A percentile compares a stretch with the other conserved stretches of the same genome.
phyloP scores from a whole-genome alignment of 2,797 vertebrate species.

The Poecilia picta region DNA sequence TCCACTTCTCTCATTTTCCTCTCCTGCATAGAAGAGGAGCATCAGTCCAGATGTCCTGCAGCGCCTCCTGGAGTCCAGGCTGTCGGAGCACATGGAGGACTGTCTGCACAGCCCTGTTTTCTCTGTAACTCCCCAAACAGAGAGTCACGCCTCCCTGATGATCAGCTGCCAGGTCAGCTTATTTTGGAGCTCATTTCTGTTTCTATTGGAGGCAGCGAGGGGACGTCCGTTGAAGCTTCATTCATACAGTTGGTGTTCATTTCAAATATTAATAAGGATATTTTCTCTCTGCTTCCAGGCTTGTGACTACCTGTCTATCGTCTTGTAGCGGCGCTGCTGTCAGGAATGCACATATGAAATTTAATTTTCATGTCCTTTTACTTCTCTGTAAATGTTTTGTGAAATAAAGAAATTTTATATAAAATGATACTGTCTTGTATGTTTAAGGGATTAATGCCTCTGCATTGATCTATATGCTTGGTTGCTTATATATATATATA shows the following conservation, averaged over 20 bases:
- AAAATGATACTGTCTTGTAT: not conserved
- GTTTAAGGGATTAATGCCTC: too few species aligned
- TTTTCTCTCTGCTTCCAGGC: conserved; percentile 53
- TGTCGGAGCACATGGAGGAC: conserved; percentile 84
- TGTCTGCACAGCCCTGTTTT: conserved; percentile 87
- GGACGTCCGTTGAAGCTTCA: not conserved
- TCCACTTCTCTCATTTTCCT: not conserved
- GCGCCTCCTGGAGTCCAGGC: conserved; percentile 78
- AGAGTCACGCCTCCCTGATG: conserved; percentile 81
- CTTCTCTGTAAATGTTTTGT: conserved; percentile 45
- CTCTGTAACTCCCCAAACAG: conserved; percentile 78
- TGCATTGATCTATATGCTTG: too few species aligned
- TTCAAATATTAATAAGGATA: not conserved
- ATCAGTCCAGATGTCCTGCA: conserved; percentile 81
- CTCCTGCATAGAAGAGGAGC: conserved; percentile 60
- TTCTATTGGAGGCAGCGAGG: too few species aligned
- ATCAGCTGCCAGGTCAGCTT: conserved; percentile 86
- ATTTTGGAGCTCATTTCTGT: not conserved
- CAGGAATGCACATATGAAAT: conserved; percentile 3
- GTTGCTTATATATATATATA: too few species aligned
- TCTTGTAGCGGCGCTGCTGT: conserved; percentile 60
- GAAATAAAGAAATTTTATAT: conserved; percentile 59
- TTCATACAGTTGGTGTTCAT: not conserved
- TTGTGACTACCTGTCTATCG: conserved; percentile 79
- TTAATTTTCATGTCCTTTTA: conserved; percentile 11